phyloP scores from a whole-genome alignment of 1,140 invertebrate species.

The Diabrotica virgifera region DNA sequence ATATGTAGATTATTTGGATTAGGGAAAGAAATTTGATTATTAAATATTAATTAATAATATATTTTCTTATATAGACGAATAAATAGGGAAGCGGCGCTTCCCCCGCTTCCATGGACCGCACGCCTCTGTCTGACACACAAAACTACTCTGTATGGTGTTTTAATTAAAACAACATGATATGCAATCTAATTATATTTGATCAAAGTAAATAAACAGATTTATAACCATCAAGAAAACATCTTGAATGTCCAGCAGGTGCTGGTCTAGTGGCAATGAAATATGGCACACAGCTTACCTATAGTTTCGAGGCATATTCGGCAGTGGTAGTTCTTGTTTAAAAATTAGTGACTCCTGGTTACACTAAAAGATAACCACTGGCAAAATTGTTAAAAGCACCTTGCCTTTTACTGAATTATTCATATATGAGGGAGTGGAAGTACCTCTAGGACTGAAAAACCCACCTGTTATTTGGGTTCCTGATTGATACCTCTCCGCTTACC shows the following conservation, averaged over 20 bases:
- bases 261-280: background rate
- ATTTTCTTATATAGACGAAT: too few species aligned
- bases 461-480: background rate
- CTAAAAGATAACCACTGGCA: background rate
- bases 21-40: too few species aligned
- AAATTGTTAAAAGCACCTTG: background rate
- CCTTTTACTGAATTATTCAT: constrained; percentile 1
- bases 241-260: background rate
- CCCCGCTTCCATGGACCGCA: too few species aligned
- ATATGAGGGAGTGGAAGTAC: background rate
- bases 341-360: background rate
- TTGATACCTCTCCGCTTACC: background rate
- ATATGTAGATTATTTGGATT: too few species aligned
- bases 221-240: background rate
- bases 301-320: background rate
- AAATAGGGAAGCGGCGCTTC: too few species aligned
- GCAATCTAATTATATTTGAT: too few species aligned
- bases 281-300: background rate
- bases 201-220: too few species aligned
- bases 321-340: constrained; percentile 1
- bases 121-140: too few species aligned
- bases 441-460: background rate
- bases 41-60: too few species aligned
- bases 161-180: too few species aligned
- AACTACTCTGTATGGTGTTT: too few species aligned